Base-by-base conservation (phyloP, 2,797 vertebrate species). In the Mormyrus hasselquistii region DNA sequence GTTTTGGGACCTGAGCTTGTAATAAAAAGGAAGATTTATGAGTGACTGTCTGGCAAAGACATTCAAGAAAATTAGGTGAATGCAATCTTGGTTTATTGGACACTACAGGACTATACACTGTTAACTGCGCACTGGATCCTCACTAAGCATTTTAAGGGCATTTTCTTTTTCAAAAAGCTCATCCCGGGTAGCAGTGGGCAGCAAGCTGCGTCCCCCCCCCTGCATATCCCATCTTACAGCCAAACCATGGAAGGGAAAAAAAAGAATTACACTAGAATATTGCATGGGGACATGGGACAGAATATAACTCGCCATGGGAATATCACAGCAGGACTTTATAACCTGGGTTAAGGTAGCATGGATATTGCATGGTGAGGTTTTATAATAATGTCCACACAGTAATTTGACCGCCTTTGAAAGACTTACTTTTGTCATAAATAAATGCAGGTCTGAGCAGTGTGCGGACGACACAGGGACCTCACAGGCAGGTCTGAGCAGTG, bases 11-110 rank as follows among this genome's bases (percentile, higher is more conserved):
- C 22, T 12, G 25, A 69, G 25, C 25, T 69, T 12, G 25, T 29
- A 29, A 69, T 69, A 34, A 69, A 69, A 69, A 29, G 25, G 62
- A 69, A 53, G 88, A 82, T 89, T 84, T 59, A 83, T 62, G 79
- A 85, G 53, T 55, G 88, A 89, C 47, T 84, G 55, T 89, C 88
- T 89, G 53, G 38, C 69, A 62, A 57, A 29, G 53, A 57, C 57
- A 82, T 57, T 50, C 38, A 62, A 4, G 29, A 4, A 6, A 88
- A 57, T 47, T 57, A 88, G 59, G 87, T 29, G 76, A 44, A 73
- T 59, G 55, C 41, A 44, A 16, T n/a, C 16, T 38, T 49, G 76
- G 76, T 83, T 47, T 47, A 83, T n/a, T 83, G 76, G 44, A 19
- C 41, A n/a, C 79, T 49, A 19, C 79, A 83, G 38, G 38, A 83